phyloP scores from a whole-genome alignment of 92 coral and sea anemone genomes.

The Zoanthus sansibaricus region DNA sequence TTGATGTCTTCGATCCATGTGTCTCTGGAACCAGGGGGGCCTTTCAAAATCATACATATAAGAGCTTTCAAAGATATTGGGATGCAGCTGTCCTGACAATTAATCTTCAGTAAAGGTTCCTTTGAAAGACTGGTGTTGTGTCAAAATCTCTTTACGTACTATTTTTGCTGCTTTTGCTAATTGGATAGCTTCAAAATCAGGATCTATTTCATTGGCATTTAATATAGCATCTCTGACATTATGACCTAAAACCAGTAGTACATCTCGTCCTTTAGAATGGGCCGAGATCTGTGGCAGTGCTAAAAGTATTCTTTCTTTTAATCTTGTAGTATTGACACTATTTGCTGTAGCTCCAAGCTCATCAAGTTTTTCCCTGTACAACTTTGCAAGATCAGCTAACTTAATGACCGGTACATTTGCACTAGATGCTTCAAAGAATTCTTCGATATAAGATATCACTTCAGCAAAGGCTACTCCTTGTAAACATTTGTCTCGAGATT shows the following conservation, averaged over 20 bases:
- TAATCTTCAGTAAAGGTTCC: conserved; percentile 46
- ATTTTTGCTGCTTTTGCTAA: conserved; percentile 53
- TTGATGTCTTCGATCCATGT: conserved; percentile 9
- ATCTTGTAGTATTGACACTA: too few species aligned
- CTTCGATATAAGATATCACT: conserved; percentile 56
- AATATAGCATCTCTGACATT: conserved; percentile 48
- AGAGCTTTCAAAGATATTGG: conserved; percentile 46
- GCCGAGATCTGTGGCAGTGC: conserved; percentile 42
- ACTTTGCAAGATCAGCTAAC: conserved; percentile 36
- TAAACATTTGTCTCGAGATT: conserved; percentile 15
- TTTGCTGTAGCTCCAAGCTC: too few species aligned
- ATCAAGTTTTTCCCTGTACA: conserved; percentile 20
- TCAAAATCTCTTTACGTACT: conserved; percentile 50
- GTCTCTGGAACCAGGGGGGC: conserved; percentile 19
- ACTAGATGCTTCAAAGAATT: conserved; percentile 39
- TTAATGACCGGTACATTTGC: not conserved
- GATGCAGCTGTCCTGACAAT: conserved; percentile 43
- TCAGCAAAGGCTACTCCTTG: conserved; percentile 64
- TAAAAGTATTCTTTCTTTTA: too few species aligned
- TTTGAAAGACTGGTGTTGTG: conserved; percentile 32
- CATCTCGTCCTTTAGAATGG: conserved; percentile 53
- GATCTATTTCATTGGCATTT: conserved; percentile 37
- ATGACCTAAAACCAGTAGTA: not conserved
- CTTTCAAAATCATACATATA: conserved; percentile 35
- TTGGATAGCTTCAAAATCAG: conserved; percentile 7